Conservation (phyloP, 2,113 vertebrate species). For the Ctenomys sociabilis region DNA sequence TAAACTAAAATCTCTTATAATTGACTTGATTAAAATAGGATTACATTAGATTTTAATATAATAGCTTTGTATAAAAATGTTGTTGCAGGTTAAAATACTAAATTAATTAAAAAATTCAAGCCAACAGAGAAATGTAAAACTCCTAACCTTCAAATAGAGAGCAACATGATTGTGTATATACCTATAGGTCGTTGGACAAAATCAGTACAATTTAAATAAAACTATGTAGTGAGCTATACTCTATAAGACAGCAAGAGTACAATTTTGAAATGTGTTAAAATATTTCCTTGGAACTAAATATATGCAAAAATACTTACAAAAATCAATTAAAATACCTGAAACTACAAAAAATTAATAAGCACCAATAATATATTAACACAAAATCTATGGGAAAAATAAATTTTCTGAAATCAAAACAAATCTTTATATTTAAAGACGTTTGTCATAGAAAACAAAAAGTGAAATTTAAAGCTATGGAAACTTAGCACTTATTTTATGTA, state of each 20-base stretch:
- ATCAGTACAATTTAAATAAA: background rate
- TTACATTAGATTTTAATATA: background rate
- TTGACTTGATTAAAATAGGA: constrained; percentile 10
- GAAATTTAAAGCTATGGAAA: background rate
- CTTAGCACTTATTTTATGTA: background rate
- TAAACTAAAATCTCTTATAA: background rate
- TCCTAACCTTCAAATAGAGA: background rate
- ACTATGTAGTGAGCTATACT: background rate
- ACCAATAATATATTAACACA: background rate
- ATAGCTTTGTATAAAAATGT: background rate
- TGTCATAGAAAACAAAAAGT: background rate
- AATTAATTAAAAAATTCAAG: background rate
- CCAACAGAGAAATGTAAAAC: background rate
- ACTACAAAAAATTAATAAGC: background rate
- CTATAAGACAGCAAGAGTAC: background rate
- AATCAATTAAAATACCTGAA: background rate
- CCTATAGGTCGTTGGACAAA: background rate
- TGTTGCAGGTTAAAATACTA: background rate
- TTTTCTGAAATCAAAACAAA: background rate
- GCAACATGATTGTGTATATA: background rate
- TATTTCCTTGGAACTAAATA: background rate
- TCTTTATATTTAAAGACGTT: background rate
- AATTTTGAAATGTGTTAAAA: background rate
- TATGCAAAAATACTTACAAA: background rate
- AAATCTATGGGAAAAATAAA: background rate